These are phyloP conservation scores for Micrasema minimum DNA, from an alignment of 1,140 invertebrate species.

Conservation along the genomic window DNA sequence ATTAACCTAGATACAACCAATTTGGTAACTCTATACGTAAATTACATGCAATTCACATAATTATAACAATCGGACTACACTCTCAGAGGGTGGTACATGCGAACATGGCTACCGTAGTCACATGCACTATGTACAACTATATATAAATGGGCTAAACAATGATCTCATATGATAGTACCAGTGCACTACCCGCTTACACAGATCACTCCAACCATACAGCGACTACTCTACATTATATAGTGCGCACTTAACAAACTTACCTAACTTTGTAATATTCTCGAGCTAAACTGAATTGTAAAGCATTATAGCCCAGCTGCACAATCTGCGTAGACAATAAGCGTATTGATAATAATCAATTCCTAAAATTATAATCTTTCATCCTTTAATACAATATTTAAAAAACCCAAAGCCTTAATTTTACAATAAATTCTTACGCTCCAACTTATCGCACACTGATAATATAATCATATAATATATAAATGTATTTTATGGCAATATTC, in stretches of 20 bases:
- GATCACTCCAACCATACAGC: too few species aligned
- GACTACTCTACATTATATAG: too few species aligned
- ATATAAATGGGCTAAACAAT: too few species aligned
- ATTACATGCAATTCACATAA: constrained; percentile 36
- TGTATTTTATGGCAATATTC: constrained; percentile 11
- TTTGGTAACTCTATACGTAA: constrained; percentile 38
- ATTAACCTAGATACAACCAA: constrained; percentile 40
- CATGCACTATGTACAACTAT: too few species aligned
- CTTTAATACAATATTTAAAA: constrained; percentile 22
- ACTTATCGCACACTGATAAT: constrained; percentile 10
- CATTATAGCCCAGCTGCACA: constrained; percentile 25
- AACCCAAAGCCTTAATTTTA: constrained; percentile 28
- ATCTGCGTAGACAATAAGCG: constrained; percentile 24
- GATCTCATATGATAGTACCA: too few species aligned
- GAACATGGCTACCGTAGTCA: too few species aligned
- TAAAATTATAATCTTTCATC: constrained; percentile 34
- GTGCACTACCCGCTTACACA: neutral
- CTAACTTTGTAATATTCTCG: neutral
- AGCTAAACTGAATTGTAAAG: constrained; percentile 21
- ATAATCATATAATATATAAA: constrained; percentile 12
- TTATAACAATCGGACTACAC: constrained; percentile 11
- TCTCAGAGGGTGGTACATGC: neutral
- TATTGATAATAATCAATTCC: constrained; percentile 24
- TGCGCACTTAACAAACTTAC: neutral
- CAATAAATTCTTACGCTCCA: constrained; percentile 18